A percentile compares a stretch with the other conserved stretches of the same genome.
Evolutionary conservation across 53 echinoderm and acorn worm species (phyloP).

Genomic region (Stichopus horrens): DNA sequence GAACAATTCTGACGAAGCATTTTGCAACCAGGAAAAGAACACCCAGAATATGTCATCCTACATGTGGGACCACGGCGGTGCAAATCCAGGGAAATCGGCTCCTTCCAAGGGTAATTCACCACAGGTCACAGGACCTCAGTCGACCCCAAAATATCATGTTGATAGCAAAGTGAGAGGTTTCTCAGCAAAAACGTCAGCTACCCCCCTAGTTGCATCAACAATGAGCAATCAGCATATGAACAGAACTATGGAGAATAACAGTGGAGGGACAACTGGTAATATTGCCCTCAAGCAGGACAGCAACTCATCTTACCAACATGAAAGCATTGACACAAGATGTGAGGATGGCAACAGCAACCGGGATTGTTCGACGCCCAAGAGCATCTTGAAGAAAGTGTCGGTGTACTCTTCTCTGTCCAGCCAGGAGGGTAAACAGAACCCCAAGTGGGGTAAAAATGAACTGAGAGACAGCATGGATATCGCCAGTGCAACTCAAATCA

Average conservation of each 20-base stretch:
- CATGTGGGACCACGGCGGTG: not conserved
- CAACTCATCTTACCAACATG: not conserved
- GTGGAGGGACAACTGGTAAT: not conserved
- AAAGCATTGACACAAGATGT: not conserved
- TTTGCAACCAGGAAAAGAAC: not conserved
- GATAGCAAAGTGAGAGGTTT: conserved; percentile 54
- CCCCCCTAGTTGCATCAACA: conserved; percentile 58
- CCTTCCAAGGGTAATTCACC: not conserved
- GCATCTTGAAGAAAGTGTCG: conserved; percentile 71
- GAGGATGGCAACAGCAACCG: not conserved
- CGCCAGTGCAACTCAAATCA: conserved; percentile 57
- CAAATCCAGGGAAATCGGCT: not conserved
- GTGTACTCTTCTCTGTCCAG: conserved; percentile 22
- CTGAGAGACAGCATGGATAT: conserved; percentile 93
- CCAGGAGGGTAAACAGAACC: conserved; percentile 16
- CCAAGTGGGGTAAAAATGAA: conserved; percentile 61
- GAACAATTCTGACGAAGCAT: not conserved
- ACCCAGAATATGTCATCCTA: not conserved
- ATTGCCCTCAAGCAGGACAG: not conserved
- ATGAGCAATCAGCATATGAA: not conserved
- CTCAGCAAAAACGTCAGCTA: conserved; percentile 76
- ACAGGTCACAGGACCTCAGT: not conserved
- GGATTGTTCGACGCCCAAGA: conserved; percentile 51
- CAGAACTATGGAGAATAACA: not conserved
- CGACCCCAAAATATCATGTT: not conserved